phyloP scores from a whole-genome alignment of 2,113 vertebrate genomes.

The Fulica atra region DNA sequence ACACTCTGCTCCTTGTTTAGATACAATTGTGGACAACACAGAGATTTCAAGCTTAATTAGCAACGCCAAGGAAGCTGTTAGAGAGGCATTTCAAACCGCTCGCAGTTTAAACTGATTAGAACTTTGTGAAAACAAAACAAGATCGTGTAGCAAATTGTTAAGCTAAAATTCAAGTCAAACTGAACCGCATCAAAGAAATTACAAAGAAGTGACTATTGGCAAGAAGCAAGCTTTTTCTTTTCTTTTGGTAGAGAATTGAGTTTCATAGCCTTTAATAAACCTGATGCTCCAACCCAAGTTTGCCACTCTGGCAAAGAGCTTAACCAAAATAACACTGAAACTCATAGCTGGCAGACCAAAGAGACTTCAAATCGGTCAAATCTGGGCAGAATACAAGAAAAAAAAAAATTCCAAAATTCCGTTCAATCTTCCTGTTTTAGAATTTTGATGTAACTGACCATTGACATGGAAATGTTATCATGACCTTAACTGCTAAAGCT shows the following conservation, averaged over 20 bases:
- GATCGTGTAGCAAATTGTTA: slow-evolving; percentile 11
- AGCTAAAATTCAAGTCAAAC: slow-evolving; percentile 33
- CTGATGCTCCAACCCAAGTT: slow-evolving; percentile 1
- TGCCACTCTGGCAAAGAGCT: slow-evolving; percentile 54
- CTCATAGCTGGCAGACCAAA: not conserved
- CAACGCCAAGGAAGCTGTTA: not conserved
- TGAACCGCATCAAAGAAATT: slow-evolving; percentile 35
- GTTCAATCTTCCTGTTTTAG: slow-evolving; percentile 50
- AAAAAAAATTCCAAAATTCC: slow-evolving; percentile 38
- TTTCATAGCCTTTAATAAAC: slow-evolving; percentile 58
- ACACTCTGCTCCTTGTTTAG: slow-evolving; percentile 45
- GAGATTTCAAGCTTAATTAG: slow-evolving; percentile 54
- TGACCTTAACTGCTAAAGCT: slow-evolving; percentile 63
- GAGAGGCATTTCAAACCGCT: slow-evolving; percentile 16
- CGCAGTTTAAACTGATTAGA: slow-evolving; percentile 60
- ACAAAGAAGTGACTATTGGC: not conserved
- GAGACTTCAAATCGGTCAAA: slow-evolving; percentile 40
- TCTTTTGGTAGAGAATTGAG: slow-evolving; percentile 38
- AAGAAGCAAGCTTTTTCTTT: not conserved
- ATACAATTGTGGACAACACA: slow-evolving; percentile 43
- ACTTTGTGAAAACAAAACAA: slow-evolving; percentile 54
- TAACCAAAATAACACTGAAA: slow-evolving; percentile 64
- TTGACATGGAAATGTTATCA: slow-evolving; percentile 69
- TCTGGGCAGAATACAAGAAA: slow-evolving; percentile 17
- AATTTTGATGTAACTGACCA: slow-evolving; percentile 64